Conservation (phyloP, 1,140 invertebrate genomes). For the Batillaria attramentaria region DNA sequence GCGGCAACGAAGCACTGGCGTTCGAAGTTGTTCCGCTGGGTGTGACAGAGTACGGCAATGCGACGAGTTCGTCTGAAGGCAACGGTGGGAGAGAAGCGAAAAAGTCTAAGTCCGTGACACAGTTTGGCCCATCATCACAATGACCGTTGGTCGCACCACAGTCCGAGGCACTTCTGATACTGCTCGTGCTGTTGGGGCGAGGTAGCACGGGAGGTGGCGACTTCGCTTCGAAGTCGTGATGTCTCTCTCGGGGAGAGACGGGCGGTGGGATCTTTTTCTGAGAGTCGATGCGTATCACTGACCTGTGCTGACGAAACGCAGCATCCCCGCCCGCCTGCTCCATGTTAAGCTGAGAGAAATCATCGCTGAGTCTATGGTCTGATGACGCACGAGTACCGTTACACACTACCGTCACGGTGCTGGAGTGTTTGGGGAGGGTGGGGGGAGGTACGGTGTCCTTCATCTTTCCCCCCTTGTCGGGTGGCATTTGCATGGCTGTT, state of each 20-base stretch:
- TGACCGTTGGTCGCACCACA: not conserved
- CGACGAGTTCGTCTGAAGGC: constrained; percentile 5
- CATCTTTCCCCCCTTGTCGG: not conserved
- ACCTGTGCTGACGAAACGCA: not conserved
- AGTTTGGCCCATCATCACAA: not conserved
- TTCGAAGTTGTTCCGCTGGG: no score
- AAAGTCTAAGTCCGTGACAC: not conserved
- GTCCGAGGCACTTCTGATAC: not conserved
- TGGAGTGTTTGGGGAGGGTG: not conserved
- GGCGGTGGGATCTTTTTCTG: not conserved
- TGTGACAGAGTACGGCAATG: not conserved
- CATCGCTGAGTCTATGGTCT: not conserved
- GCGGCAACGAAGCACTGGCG: not conserved
- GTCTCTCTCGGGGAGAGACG: not conserved
- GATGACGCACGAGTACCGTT: constrained; percentile 9
- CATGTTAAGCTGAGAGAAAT: not conserved
- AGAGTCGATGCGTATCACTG: not conserved
- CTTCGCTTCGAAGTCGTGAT: no score
- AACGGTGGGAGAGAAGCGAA: constrained; percentile 9
- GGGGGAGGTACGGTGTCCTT: not conserved
- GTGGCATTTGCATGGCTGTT: constrained; percentile 17
- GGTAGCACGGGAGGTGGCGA: not conserved
- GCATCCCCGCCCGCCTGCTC: no score
- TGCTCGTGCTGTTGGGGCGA: not conserved
- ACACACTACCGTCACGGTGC: constrained; percentile 1